Percentiles rank a stretch among this genome's conserved stretches.
Evolutionary conservation across 2,113 vertebrate species (phyloP).

Genomic region (Clarias macrocephalus): DNA sequence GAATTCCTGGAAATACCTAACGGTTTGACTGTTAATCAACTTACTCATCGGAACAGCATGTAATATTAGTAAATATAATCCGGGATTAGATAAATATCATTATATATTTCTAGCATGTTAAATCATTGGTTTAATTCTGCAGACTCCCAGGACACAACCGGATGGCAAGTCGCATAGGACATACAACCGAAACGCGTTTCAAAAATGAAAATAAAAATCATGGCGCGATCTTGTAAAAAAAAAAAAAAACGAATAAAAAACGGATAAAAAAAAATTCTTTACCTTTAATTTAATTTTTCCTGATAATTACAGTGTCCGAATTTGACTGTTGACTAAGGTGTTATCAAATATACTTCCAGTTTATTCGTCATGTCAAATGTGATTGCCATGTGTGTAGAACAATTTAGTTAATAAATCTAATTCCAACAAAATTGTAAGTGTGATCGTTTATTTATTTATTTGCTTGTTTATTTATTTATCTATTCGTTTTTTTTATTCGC

Average conservation of each 20-base stretch:
- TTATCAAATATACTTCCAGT: not conserved
- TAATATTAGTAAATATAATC: not conserved
- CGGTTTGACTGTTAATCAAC: not conserved
- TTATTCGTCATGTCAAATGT: not conserved
- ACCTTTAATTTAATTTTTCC: not conserved
- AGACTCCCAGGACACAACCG: not conserved
- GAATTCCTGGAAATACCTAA: not conserved
- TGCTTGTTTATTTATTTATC: no score
- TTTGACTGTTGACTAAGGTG: not conserved
- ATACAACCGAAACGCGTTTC: not conserved
- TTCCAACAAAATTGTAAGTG: not conserved
- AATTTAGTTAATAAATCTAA: not conserved
- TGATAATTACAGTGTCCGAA: not conserved
- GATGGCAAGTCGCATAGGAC: constrained; percentile 19
- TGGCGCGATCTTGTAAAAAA: not conserved
- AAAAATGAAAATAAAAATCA: not conserved
- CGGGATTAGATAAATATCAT: not conserved
- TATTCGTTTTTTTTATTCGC: no score
- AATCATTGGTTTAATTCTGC: not conserved
- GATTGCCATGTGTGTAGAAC: not conserved
- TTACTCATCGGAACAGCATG: constrained; percentile 5
- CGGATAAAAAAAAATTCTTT: not conserved
- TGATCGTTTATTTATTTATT: no score
- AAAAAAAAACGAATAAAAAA: not conserved
- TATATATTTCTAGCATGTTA: not conserved